Evolutionary conservation across 2,888 invertebrate species (phyloP), one percentile per base, ranked within the genome.

Genomic region (Thereva nobilitata): DNA sequence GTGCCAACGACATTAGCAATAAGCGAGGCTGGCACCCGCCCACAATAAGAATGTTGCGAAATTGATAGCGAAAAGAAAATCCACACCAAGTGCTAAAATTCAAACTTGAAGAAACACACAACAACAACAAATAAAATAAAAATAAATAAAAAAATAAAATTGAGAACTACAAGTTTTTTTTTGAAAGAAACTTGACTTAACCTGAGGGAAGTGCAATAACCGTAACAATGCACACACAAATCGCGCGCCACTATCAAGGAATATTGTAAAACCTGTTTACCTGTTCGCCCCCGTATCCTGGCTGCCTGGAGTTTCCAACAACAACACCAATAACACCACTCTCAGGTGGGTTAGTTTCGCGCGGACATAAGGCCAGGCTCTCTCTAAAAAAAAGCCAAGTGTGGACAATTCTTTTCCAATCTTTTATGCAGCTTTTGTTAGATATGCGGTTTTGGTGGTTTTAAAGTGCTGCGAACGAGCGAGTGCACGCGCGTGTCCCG

Each of bases 1-100:
- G 67, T 67, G 67, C 67, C 67, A 67, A 57, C 57, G 67, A 67
- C 67, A 67, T 23, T 23, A 23, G 23, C 23, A 23, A 23, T 23
- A 57, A 64, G 64, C 64, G 45, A 54, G 44, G 23, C 23, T 40
- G 57, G 35, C 64, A 63, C 50, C 52, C 63, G 63, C 63, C 63
- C 63, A 63, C 63, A 63, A 50, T 41, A 34, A 12, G 52, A 40
- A 63, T 41, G 42, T 63, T 63, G 50, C 63, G 63, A 63, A 63
- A 63, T 50, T 42, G 42, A 34, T 9, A 5, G 53, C 35, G 45
- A 6, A 34, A 35, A 23, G 44, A 45, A 45, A 45, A 45, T 12
- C 7, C 12, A 34, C 23, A 9, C 4, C 3, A 3, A 34, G 9
- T 12, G 23, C 9, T 34, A 52, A 52, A 23, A 52, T 3, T 52